phyloP scores from a whole-genome alignment of 2,888 invertebrate species.

The Lasius platythorax region DNA sequence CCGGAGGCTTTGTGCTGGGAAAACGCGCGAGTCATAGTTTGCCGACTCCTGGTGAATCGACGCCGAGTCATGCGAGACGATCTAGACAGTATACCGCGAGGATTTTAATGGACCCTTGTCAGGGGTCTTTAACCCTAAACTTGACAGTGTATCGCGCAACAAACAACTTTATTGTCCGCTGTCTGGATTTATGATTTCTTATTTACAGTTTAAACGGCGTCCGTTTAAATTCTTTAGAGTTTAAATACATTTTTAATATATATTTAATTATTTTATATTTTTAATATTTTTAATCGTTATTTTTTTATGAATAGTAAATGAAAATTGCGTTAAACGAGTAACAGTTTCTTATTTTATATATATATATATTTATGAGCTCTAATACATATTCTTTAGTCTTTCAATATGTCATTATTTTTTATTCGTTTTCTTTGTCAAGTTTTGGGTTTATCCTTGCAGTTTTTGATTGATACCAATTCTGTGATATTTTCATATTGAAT shows the following conservation, averaged over 20 bases:
- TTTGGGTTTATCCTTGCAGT: not conserved
- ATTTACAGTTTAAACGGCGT: not conserved
- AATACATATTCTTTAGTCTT: not conserved
- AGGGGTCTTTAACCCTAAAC: constrained; percentile 45
- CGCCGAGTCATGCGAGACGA: constrained; percentile 47
- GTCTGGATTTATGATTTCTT: constrained; percentile 20
- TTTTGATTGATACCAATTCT: not conserved
- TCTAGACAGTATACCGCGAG: constrained; percentile 10
- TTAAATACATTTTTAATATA: not conserved
- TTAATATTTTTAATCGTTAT: not conserved
- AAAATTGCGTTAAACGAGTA: not conserved
- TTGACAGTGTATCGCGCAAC: constrained; percentile 31
- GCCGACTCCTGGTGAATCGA: constrained; percentile 44
- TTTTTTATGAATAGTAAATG: not conserved
- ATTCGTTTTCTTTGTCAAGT: not conserved
- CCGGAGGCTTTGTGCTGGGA: constrained; percentile 39
- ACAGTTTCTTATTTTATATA: not conserved
- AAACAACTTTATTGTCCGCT: constrained; percentile 40
- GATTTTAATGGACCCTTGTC: constrained; percentile 47
- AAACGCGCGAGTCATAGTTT: constrained; percentile 50
- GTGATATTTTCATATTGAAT: not conserved
- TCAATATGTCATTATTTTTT: not conserved
- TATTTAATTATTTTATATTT: too few relatives aligned
- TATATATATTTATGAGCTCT: not conserved
- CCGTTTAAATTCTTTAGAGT: not conserved